A percentile compares a stretch with the other conserved stretches of the same genome.
These are phyloP conservation scores for Diarsia rubi DNA, from an alignment of 2,888 invertebrate genomes.

Conservation along the genomic window DNA sequence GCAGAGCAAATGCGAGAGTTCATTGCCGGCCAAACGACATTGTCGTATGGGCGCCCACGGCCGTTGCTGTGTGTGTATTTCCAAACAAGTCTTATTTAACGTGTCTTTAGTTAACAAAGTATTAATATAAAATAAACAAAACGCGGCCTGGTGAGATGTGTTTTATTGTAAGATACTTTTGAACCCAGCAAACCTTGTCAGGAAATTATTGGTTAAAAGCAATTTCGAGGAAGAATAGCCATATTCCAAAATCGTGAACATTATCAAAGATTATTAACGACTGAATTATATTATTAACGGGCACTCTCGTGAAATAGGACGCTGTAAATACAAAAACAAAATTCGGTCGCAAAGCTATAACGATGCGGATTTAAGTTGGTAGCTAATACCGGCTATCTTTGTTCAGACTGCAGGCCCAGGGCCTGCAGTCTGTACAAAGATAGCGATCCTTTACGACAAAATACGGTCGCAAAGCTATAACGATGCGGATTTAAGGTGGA, in stretches of 20 bases:
- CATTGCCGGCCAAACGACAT: slow-evolving; percentile 86
- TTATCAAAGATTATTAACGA: background rate
- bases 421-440: too few species aligned
- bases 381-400: too few species aligned
- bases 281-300: background rate
- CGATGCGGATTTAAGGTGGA: too few species aligned
- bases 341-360: too few species aligned
- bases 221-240: background rate
- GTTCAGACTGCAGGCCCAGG: too few species aligned
- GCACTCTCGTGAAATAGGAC: background rate
- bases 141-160: background rate
- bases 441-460: too few species aligned
- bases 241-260: background rate
- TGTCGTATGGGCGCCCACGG: slow-evolving; percentile 78
- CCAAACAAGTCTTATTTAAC: slow-evolving; percentile 45
- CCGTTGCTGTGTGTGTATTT: slow-evolving; percentile 65
- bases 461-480: too few species aligned
- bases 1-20: slow-evolving; percentile 88
- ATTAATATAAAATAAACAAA: slow-evolving; percentile 1
- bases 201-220: background rate
- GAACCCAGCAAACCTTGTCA: background rate
- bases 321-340: too few species aligned
- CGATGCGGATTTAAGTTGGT: too few species aligned
- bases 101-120: slow-evolving; percentile 9
- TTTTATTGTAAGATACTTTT: background rate